Evolutionary conservation across 2,113 vertebrate species (phyloP).

Genomic region (human (Homo sapiens)): GRCh38 chr3:99549001-99549500

Average conservation of each 20-base stretch:
- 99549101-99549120: neutral
- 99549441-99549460: conserved; percentile 75
- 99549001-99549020: neutral
- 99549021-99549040: neutral
- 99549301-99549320: conserved; percentile 59
- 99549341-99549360: conserved; percentile 74
- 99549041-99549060: neutral
- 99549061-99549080: neutral
- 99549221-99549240: conserved; percentile 25
- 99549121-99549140: neutral
- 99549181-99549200: neutral
- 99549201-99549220: neutral
- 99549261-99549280: neutral
- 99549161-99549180: neutral
- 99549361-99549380: conserved; percentile 69
- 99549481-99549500: conserved; percentile 80
- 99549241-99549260: conserved; percentile 23
- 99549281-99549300: conserved; percentile 48
- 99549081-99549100: neutral
- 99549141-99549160: neutral
- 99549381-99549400: conserved; percentile 79
- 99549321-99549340: conserved; percentile 67
- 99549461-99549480: conserved; percentile 81
- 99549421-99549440: conserved; percentile 82
- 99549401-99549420: conserved; percentile 78